These are phyloP conservation scores for Anguilla megastoma DNA, from an alignment of 2,797 vertebrate genomes.

Conservation along the genomic window DNA sequence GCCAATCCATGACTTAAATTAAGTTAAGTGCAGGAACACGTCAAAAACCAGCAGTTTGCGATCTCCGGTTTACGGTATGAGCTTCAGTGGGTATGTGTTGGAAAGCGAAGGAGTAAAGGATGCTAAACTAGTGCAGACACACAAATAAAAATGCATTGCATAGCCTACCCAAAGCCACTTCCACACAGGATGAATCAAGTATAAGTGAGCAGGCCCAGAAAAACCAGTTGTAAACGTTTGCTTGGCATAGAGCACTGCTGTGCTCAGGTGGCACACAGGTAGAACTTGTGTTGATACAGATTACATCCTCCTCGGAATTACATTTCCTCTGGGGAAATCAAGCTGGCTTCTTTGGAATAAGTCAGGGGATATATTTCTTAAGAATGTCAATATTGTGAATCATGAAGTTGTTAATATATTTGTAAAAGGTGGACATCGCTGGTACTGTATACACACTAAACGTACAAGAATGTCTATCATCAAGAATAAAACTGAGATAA, in stretches of 20 bases:
- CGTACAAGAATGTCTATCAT: not conserved
- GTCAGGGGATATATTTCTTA: not conserved
- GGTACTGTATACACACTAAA: not conserved
- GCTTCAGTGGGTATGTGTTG: not conserved
- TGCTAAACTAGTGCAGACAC: not conserved
- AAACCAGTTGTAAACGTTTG: too few species aligned
- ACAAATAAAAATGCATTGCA: not conserved
- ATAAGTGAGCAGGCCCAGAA: not conserved
- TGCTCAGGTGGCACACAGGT: too few species aligned
- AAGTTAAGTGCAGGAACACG: too few species aligned
- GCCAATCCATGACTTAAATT: too few species aligned
- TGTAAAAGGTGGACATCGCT: not conserved
- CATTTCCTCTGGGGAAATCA: not conserved
- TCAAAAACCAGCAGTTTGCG: too few species aligned
- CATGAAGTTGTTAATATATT: too few species aligned
- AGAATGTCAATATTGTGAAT: not conserved
- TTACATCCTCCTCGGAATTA: too few species aligned
- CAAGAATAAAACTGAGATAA: too few species aligned
- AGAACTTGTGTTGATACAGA: too few species aligned
- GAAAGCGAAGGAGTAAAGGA: not conserved
- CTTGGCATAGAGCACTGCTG: too few species aligned
- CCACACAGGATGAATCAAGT: not conserved
- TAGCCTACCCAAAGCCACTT: not conserved
- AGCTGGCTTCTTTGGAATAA: not conserved
- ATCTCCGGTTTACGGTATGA: not conserved